A percentile compares a stretch with the other conserved stretches of the same genome.
Conservation (phyloP, 1,140 invertebrate genomes). For the Drosophila trapezifrons region DNA sequence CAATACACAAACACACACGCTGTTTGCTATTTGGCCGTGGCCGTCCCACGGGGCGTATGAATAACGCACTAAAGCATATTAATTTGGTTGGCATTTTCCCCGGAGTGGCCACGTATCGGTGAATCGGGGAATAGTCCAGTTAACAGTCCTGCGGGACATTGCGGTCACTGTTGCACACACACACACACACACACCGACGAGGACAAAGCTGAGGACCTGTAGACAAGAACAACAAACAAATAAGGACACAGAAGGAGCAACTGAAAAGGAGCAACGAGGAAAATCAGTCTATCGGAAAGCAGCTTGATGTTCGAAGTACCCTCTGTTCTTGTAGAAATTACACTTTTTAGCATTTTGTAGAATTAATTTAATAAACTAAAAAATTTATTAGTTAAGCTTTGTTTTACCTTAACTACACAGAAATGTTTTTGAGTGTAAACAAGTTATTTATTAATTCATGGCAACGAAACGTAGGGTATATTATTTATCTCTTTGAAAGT, state of each 20-base stretch:
- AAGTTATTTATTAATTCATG: too few relatives aligned
- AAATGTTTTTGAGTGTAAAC: too few relatives aligned
- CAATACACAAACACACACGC: constrained; percentile 26
- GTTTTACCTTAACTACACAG: too few relatives aligned
- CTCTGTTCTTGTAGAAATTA: not conserved
- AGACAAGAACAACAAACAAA: not conserved
- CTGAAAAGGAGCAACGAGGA: not conserved
- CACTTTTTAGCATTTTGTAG: constrained; percentile 5
- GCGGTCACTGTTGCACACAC: not conserved
- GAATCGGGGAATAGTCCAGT: constrained; percentile 23
- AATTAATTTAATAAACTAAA: not conserved
- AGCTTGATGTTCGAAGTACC: not conserved
- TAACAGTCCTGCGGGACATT: constrained; percentile 19
- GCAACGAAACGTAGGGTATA: too few relatives aligned
- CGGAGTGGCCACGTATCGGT: constrained; percentile 5
- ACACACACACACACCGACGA: not conserved
- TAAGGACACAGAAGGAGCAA: not conserved
- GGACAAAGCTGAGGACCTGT: constrained; percentile 3
- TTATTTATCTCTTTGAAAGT: not conserved
- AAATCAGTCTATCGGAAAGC: not conserved
- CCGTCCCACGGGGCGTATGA: constrained; percentile 43
- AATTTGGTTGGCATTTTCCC: constrained; percentile 11
- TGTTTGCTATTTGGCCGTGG: constrained; percentile 16
- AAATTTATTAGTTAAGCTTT: not conserved
- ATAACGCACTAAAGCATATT: constrained; percentile 31